These are phyloP conservation scores for Heliangelus exortis DNA, from an alignment of 2,797 vertebrate genomes.

Conservation along the genomic window DNA sequence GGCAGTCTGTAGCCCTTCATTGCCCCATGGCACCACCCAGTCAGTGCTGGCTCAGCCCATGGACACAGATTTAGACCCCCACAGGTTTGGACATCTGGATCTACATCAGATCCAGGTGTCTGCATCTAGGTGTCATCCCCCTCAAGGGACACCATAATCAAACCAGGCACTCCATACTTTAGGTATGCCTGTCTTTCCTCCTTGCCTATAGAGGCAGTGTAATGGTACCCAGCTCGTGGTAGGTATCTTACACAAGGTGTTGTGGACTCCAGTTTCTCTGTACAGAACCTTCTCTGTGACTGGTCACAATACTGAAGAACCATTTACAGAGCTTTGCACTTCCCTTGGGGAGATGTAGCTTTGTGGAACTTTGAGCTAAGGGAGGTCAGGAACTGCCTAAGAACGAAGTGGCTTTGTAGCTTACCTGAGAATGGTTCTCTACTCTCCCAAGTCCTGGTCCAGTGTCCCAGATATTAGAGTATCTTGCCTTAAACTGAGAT, in stretches of 20 bases:
- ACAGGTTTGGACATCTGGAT: no score
- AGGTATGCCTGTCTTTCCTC: background rate
- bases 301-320: background rate
- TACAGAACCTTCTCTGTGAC: background rate
- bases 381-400: background rate
- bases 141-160: background rate
- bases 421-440: background rate
- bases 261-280: background rate
- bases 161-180: background rate
- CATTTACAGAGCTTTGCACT: background rate
- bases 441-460: background rate
- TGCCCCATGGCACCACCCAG: background rate
- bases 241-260: background rate
- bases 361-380: background rate
- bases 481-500: background rate
- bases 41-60: background rate
- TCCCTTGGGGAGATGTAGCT: background rate
- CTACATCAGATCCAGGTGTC: background rate
- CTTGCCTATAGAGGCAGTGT: background rate
- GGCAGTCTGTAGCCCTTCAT: background rate
- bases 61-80: accelerated
- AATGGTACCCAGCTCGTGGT: background rate
- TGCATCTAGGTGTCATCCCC: background rate
- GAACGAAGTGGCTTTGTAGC: background rate
- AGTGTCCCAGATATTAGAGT: background rate